Base-by-base conservation (phyloP, 2,888 invertebrate genomes). In the Drosophila paucipuncta region DNA sequence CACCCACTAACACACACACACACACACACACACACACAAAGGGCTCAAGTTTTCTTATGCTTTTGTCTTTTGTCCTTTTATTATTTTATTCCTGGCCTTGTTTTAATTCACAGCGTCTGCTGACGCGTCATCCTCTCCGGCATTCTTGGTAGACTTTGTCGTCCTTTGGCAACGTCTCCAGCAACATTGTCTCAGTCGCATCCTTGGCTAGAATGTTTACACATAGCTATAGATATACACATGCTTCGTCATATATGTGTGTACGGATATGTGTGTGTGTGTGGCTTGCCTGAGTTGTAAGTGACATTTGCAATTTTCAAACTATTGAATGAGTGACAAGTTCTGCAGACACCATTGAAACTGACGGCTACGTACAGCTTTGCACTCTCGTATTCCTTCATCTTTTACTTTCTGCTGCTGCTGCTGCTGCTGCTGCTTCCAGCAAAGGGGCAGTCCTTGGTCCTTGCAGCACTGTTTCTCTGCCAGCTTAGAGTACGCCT, bases 311-410 rank as follows among this genome's bases (percentile, higher is more conserved):
- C 92, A 91, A 91, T 91, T 91, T 92, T 89, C 83, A 91, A 91
- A 91, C 92, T 91, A 91, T 91, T 91, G 91, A 91, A 91, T 91
- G 91, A 91, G 92, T 91, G 92, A 91, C 91, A 91, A 92, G 90
- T 91, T 91, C 83, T 90, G 91, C 91, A 91, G 92, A 92, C 91
- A 92, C 90, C 91, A 92, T 85, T 91, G 91, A 91, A 91, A 90
- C 91, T 92, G 91, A 92, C 92, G 91, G 89, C 77, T 77, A 66
- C 71, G 83, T 76, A 76, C 69, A 57, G 50, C 57, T 50, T 43
- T 55, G 55, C 54, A 61, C 73, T 70, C 60, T 64, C 59, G 49
- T 52, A 54, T 67, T 67, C 63, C 73, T 69, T 68, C 63, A 62
- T 54, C 52, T 50, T 22, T 47, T 47, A 47, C 57, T 64, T 31